Percentiles rank a stretch among this genome's conserved stretches.
These are phyloP conservation scores for Girardinichthys multiradiatus DNA, from an alignment of 2,113 vertebrate genomes.

Conservation along the genomic window DNA sequence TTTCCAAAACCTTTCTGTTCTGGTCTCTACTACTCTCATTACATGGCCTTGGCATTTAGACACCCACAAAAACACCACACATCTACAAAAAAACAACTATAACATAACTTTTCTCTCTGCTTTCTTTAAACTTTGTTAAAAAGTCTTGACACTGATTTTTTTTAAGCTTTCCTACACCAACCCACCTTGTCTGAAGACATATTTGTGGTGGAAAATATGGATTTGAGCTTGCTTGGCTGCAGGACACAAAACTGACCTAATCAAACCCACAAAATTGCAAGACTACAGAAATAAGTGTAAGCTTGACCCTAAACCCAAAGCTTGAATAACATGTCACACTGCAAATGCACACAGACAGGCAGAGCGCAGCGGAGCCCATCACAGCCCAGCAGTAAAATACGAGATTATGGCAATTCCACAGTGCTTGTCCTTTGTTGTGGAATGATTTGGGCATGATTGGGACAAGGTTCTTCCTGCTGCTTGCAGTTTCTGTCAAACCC, in stretches of 20 bases:
- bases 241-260: conserved; percentile 34
- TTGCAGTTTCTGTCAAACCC: conserved; percentile 48
- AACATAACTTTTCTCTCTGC: background rate
- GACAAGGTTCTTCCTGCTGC: conserved; percentile 53
- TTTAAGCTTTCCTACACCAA: background rate
- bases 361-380: conserved; percentile 47
- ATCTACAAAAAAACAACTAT: background rate
- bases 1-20: conserved; percentile 4
- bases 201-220: background rate
- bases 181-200: background rate
- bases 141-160: background rate
- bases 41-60: background rate
- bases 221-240: conserved; percentile 10
- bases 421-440: conserved; percentile 70
- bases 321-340: conserved; percentile 47
- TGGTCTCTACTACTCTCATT: background rate
- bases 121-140: background rate
- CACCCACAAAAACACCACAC: background rate
- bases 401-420: conserved; percentile 69
- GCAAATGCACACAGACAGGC: conserved; percentile 22
- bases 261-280: conserved; percentile 32
- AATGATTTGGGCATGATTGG: conserved; percentile 75
- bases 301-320: conserved; percentile 40
- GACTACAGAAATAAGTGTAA: conserved; percentile 41
- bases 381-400: conserved; percentile 70